A percentile compares a stretch with the other conserved stretches of the same genome.
Conservation (phyloP, 1,140 invertebrate species). For the Theocolax elegans region DNA sequence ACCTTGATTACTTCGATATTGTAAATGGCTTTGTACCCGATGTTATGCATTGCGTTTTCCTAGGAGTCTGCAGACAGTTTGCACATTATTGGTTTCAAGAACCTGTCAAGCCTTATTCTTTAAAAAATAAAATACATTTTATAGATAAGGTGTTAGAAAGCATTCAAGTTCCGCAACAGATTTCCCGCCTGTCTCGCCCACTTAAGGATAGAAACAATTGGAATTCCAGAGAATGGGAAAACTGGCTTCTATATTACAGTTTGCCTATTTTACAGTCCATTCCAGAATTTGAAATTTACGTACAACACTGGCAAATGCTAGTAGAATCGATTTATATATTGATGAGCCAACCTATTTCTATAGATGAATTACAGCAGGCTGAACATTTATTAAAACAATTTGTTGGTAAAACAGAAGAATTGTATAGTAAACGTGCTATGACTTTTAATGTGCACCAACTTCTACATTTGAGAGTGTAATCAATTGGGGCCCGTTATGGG, state of each 20-base stretch:
- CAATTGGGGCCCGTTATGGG: background rate
- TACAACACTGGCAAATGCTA: conserved; percentile 25
- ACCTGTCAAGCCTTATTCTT: conserved; percentile 9
- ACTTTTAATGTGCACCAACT: conserved; percentile 8
- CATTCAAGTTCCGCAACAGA: conserved; percentile 33
- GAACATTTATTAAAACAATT: background rate
- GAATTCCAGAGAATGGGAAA: conserved; percentile 39
- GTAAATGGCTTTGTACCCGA: conserved; percentile 35
- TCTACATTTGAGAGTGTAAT: background rate
- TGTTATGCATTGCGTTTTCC: conserved; percentile 32
- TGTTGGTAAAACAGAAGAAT: background rate
- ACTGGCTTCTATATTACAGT: conserved; percentile 40
- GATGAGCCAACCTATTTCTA: background rate
- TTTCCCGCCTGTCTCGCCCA: conserved; percentile 16
- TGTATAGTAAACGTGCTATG: background rate
- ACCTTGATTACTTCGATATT: conserved; percentile 33
- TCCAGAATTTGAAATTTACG: background rate
- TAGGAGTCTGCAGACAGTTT: conserved; percentile 37
- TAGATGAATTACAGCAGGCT: background rate
- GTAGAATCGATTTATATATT: conserved; percentile 1
- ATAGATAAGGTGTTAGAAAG: conserved; percentile 20
- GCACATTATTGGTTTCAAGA: conserved; percentile 23
- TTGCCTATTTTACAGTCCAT: conserved; percentile 17
- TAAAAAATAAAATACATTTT: conserved; percentile 6
- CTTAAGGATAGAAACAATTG: conserved; percentile 28